Evolutionary conservation across 2,113 vertebrate species (phyloP).

Genomic region (Platysternon megacephalum): DNA sequence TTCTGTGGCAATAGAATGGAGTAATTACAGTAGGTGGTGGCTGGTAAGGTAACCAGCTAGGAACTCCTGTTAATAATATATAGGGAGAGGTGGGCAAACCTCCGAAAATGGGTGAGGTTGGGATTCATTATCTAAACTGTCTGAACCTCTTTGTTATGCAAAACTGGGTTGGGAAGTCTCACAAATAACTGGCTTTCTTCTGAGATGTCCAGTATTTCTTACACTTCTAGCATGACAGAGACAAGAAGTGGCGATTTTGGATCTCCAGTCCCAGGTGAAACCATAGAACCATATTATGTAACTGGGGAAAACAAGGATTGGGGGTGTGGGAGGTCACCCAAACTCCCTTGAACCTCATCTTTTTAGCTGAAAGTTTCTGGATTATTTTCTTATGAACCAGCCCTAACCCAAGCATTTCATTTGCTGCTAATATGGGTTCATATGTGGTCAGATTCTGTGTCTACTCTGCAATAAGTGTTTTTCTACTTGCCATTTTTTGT

Average conservation of each 20-base stretch:
- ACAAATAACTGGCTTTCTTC: neutral
- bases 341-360: conserved; percentile 19
- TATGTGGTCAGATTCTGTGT: neutral
- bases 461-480: neutral
- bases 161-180: neutral
- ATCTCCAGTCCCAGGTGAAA: neutral
- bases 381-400: conserved; percentile 27
- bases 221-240: neutral
- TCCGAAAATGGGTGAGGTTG: neutral
- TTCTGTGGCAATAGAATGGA: conserved; percentile 30
- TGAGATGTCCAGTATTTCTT: neutral
- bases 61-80: neutral
- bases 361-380: neutral
- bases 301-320: neutral
- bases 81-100: neutral
- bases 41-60: conserved; percentile 26
- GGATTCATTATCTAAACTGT: neutral
- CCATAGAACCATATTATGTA: neutral
- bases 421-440: conserved; percentile 53
- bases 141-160: neutral
- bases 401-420: conserved; percentile 51
- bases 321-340: neutral
- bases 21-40: neutral
- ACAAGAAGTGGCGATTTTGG: neutral
- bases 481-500: conserved; percentile 5